These are phyloP conservation scores for Montipora cactus DNA, from an alignment of 64 coral and sea anemone species.

Conservation along the genomic window DNA sequence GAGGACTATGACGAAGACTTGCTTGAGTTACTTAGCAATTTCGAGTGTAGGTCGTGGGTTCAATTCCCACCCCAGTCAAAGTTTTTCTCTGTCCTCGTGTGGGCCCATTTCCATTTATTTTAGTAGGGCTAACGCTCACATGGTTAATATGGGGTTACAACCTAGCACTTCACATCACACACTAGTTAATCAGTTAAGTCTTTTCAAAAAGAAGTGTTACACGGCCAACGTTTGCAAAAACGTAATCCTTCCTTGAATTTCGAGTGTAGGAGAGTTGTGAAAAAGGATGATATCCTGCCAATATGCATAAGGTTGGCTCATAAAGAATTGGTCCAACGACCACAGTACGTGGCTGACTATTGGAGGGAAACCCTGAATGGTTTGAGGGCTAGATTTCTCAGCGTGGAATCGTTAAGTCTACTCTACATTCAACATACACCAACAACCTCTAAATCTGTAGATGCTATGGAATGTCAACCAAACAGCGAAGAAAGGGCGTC, in stretches of 20 bases:
- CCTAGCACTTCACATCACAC: no score
- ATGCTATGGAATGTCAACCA: not conserved
- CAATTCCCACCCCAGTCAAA: no score
- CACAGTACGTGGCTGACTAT: constrained; percentile 27
- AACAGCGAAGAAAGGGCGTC: no score
- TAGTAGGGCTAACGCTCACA: no score
- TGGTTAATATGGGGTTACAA: no score
- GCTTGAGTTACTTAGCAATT: constrained; percentile 16
- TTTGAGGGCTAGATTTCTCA: not conserved
- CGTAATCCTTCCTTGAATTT: no score
- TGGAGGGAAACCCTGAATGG: not conserved
- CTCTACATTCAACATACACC: not conserved
- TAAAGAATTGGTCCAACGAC: constrained; percentile 23
- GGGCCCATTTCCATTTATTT: no score
- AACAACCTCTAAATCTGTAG: not conserved
- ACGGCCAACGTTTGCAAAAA: not conserved
- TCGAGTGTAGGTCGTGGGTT: not conserved
- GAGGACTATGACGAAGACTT: constrained; percentile 4
- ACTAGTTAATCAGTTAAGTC: no score
- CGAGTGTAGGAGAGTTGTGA: no score
- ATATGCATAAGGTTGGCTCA: not conserved
- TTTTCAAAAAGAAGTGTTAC: not conserved
- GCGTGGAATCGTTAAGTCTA: not conserved
- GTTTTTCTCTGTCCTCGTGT: no score
- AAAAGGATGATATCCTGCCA: not conserved